Base-by-base conservation (phyloP, 2,113 vertebrate genomes). In the Salvator merianae region DNA sequence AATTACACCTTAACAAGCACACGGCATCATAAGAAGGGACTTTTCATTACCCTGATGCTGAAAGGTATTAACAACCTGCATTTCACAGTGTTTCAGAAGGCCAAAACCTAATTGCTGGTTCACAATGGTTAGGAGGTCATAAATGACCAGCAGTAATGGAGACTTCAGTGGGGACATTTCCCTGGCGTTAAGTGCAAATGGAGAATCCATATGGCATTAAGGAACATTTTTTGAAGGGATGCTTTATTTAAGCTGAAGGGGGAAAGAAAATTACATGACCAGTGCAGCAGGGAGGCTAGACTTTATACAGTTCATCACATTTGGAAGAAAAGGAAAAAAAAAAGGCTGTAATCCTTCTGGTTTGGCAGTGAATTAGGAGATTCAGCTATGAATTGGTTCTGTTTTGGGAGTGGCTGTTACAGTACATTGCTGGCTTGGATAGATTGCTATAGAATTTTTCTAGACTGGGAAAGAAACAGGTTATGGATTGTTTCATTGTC, bases 1-100 rank as follows among this genome's bases (percentile, higher is more conserved):
- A 92, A 93, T 94, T 93, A 91, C 89, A 85, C 86, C 84, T 91
- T 93, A 93, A 94, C n/a, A 50, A 93, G 88, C 89, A 87, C 87
- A 88, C 83, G 86, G 89, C 93, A 87, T 92, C 5, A 0, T 84
- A 88, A 87, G 86, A 81, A 53, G 87, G 86, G 90, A 79, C 69
- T 88, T 92, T 83, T 93, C 89, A 93, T 94, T 91, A 91, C 82
- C 86, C 28, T 86, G 88, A 92, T 88, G 88, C 91, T 74, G 91
- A 86, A 84, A 81, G 71, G 70, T 30, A 69, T 92, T 62, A 88
- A 87, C 34, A 78, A 87, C 82, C 69, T 84, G 75, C 79, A 89
- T 90, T 91, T 92, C 90, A 87, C 77, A 59, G 62, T 53, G 66
- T 89, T 86, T 86, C 0, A 9, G 88, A 43, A 90, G 82, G 81